These are phyloP conservation scores for Atta cephalotes DNA, from an alignment of 1,140 invertebrate genomes.

Conservation along the genomic window DNA sequence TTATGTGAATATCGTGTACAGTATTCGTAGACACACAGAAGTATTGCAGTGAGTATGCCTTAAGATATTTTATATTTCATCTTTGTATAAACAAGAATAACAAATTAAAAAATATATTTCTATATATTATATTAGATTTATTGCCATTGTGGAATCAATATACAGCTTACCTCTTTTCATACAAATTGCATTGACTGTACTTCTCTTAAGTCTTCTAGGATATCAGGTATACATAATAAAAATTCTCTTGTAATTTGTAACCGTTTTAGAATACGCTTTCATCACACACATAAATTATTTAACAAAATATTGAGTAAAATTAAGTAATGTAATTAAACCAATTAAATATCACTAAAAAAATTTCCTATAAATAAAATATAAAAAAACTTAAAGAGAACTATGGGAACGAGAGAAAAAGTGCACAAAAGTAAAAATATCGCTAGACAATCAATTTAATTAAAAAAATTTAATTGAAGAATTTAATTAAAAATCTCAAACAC, in stretches of 20 bases:
- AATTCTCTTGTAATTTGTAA: not conserved
- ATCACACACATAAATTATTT: not conserved
- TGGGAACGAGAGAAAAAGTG: too few relatives aligned
- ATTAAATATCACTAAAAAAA: too few relatives aligned
- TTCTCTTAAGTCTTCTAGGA: slow-evolving; percentile 22
- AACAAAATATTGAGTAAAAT: not conserved
- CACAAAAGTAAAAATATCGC: too few relatives aligned
- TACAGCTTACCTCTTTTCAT: slow-evolving; percentile 21
- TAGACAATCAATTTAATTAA: too few relatives aligned
- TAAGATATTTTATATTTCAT: not conserved
- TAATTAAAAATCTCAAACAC: too few relatives aligned
- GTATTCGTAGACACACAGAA: slow-evolving; percentile 20
- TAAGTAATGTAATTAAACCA: not conserved
- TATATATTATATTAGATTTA: slow-evolving; percentile 10
- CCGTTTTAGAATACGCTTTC: not conserved
- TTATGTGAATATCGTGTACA: slow-evolving; percentile 21
- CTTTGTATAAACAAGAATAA: not conserved
- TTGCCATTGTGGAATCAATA: slow-evolving; percentile 2
- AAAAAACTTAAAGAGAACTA: too few relatives aligned
- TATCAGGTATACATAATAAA: slow-evolving; percentile 16
- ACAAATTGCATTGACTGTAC: slow-evolving; percentile 5
- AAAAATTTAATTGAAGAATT: too few relatives aligned
- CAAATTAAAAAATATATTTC: not conserved
- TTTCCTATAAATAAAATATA: too few relatives aligned
- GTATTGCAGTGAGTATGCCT: slow-evolving; percentile 12